These are phyloP conservation scores for Sorex araneus DNA, from an alignment of 2,113 vertebrate genomes.

Conservation along the genomic window DNA sequence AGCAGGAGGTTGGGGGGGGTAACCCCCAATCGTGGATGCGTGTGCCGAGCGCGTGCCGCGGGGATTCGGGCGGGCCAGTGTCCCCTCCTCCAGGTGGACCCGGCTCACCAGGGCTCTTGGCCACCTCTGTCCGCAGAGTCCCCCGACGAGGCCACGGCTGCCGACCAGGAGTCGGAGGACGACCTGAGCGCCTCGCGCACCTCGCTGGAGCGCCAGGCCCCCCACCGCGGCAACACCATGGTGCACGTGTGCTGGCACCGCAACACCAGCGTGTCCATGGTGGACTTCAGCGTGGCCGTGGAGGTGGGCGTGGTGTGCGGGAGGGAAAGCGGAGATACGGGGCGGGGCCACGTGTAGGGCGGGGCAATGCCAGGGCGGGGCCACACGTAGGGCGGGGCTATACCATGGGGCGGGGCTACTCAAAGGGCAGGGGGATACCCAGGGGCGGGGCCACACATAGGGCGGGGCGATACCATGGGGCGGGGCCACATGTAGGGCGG, in stretches of 20 bases:
- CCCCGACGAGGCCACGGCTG: conserved; percentile 92
- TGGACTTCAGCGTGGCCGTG: conserved; percentile 98
- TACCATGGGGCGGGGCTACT: too few species aligned
- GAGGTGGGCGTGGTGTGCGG: conserved; percentile 90
- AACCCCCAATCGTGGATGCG: not conserved
- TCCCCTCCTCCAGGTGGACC: too few species aligned
- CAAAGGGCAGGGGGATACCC: too few species aligned
- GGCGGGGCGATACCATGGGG: too few species aligned
- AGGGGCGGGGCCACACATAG: too few species aligned
- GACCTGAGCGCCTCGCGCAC: conserved; percentile 93
- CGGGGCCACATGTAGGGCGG: too few species aligned
- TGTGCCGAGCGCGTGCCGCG: too few species aligned
- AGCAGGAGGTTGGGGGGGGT: not conserved
- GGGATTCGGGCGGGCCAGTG: too few species aligned
- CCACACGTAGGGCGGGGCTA: too few species aligned
- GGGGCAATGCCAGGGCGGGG: too few species aligned
- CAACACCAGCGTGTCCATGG: conserved; percentile 99
- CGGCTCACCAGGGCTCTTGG: not conserved
- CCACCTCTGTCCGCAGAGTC: conserved; percentile 89
- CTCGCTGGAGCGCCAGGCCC: conserved; percentile 94
- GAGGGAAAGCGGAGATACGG: too few species aligned
- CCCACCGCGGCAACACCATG: conserved; percentile 98
- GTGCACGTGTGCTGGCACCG: conserved; percentile 99
- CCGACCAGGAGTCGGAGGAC: conserved; percentile 97
- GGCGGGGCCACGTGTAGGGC: too few species aligned